Evolutionary conservation across 2,888 invertebrate genomes (phyloP).

Genomic region (Cephus pulcher): DNA sequence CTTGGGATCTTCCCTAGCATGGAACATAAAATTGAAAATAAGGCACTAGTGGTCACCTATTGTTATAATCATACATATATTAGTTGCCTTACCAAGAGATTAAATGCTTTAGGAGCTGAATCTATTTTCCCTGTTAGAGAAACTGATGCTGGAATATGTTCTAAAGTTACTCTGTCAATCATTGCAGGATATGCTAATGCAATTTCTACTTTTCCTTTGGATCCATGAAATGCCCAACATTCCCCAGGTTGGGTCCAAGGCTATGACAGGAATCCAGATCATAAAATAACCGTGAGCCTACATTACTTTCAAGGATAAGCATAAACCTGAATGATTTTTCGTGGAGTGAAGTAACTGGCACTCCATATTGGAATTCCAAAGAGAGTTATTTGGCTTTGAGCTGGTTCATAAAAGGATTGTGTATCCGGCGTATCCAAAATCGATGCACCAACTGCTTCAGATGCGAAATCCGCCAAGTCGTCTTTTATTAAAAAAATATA

Average conservation of each 20-base stretch:
- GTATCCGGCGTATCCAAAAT: slow-evolving; percentile 57
- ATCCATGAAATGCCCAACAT: slow-evolving; percentile 74
- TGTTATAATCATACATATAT: neutral
- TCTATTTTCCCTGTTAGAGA: slow-evolving; percentile 69
- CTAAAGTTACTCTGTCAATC: slow-evolving; percentile 69
- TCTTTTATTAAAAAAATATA: slow-evolving; percentile 21
- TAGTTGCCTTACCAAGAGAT: slow-evolving; percentile 41
- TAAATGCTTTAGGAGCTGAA: slow-evolving; percentile 71
- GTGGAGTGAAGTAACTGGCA: slow-evolving; percentile 47
- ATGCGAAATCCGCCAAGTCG: slow-evolving; percentile 53
- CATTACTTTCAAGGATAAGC: neutral
- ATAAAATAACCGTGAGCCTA: neutral
- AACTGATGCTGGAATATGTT: slow-evolving; percentile 70
- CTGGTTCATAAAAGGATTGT: slow-evolving; percentile 38
- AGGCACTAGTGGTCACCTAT: neutral
- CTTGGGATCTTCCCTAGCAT: slow-evolving; percentile 36
- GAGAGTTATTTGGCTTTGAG: slow-evolving; percentile 33
- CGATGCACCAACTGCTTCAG: slow-evolving; percentile 52
- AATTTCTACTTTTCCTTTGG: slow-evolving; percentile 62
- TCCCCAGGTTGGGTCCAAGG: slow-evolving; percentile 68
- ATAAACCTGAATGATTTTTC: slow-evolving; percentile 52
- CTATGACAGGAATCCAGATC: slow-evolving; percentile 21
- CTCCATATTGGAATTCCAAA: slow-evolving; percentile 54
- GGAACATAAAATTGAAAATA: neutral
- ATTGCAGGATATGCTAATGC: slow-evolving; percentile 61